These are phyloP conservation scores for Megalurothrips usitatus DNA, from an alignment of 2,888 invertebrate species.

Conservation along the genomic window DNA sequence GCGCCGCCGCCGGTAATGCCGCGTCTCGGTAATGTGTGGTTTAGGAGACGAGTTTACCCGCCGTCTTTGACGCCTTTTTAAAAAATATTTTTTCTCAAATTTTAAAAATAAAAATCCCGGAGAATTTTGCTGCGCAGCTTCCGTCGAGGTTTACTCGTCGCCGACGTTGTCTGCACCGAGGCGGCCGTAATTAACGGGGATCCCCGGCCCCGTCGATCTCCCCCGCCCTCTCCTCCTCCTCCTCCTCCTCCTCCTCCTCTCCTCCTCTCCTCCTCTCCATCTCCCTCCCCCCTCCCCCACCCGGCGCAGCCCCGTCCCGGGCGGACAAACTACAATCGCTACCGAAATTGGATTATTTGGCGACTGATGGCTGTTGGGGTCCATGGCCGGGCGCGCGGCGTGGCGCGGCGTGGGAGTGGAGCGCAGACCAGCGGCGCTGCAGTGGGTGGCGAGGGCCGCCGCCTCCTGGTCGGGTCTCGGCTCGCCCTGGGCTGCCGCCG, in stretches of 20 bases:
- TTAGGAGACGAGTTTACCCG: constrained; percentile 22
- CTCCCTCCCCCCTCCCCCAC: constrained; percentile 28
- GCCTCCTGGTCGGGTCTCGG: constrained; percentile 37
- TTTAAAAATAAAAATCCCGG: no score
- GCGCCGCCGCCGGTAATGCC: no score
- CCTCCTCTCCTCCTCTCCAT: constrained; percentile 29
- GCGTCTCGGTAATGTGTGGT: not conserved
- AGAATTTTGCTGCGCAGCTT: no score
- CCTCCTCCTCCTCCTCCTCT: constrained; percentile 30
- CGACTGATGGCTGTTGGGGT: constrained; percentile 29
- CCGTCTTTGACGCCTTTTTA: constrained; percentile 26
- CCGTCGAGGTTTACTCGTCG: not conserved
- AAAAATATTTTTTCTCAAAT: no score
- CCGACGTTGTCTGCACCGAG: not conserved
- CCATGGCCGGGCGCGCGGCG: constrained; percentile 31
- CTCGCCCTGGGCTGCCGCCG: constrained; percentile 25
- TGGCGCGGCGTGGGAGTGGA: constrained; percentile 27
- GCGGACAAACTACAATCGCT: constrained; percentile 28
- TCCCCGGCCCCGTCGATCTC: constrained; percentile 17
- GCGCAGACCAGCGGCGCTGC: not conserved
- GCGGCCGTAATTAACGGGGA: not conserved
- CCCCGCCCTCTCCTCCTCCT: not conserved
- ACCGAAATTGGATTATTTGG: constrained; percentile 26
- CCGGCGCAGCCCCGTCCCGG: constrained; percentile 24
- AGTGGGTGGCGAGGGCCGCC: constrained; percentile 37